phyloP scores from a whole-genome alignment of 2,797 vertebrate genomes.

The Poecile montanus region DNA sequence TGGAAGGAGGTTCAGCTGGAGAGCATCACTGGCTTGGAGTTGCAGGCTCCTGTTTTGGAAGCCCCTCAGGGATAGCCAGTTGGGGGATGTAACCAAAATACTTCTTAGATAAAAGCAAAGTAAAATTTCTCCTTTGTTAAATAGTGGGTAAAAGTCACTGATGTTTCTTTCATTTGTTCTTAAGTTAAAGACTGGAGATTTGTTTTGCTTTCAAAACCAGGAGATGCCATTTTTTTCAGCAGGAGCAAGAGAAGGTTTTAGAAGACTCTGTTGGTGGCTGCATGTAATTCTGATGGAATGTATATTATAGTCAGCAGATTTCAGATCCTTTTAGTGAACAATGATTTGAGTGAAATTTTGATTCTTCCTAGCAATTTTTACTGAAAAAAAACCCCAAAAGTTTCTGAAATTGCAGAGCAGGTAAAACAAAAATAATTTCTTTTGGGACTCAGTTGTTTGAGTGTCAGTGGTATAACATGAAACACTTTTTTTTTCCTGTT shows the following conservation, averaged over 20 bases:
- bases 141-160: not conserved
- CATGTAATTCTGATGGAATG: not conserved
- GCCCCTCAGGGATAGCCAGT: accelerated
- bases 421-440: not conserved
- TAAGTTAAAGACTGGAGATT: not conserved
- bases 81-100: not conserved
- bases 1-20: not conserved
- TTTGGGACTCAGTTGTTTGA: not conserved
- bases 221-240: not conserved
- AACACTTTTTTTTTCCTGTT: not conserved
- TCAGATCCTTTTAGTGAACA: not conserved
- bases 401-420: not conserved
- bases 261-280: not conserved
- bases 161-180: not conserved
- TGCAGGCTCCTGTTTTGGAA: not conserved
- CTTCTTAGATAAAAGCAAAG: not conserved
- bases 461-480: not conserved
- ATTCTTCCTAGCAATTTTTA: not conserved
- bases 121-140: not conserved
- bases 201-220: not conserved
- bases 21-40: not conserved
- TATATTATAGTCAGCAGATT: not conserved
- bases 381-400: not conserved
- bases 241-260: not conserved
- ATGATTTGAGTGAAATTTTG: not conserved